phyloP scores from a whole-genome alignment of 2,888 invertebrate genomes.

The Thereva nobilitata region DNA sequence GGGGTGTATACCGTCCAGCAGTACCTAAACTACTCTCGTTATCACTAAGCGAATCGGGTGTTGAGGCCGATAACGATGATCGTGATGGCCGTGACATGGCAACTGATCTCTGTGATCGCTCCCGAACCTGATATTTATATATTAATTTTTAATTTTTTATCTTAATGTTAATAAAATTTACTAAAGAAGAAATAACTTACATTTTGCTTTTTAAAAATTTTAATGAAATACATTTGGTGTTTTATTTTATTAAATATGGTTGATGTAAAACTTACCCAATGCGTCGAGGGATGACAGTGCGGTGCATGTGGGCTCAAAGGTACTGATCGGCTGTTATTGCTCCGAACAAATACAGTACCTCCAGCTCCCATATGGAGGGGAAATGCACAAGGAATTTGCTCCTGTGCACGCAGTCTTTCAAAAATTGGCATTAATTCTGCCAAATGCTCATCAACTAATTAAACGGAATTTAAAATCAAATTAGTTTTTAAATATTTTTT shows the following conservation, averaged over 20 bases:
- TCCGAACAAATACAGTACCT: constrained; percentile 68
- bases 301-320: constrained; percentile 68
- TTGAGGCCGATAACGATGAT: constrained; percentile 81
- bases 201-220: constrained; percentile 2
- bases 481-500: not conserved
- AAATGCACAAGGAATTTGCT: constrained; percentile 89
- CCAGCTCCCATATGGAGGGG: constrained; percentile 81
- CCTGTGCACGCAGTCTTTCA: constrained; percentile 88
- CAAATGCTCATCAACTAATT: constrained; percentile 88
- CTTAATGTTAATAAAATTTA: constrained; percentile 1
- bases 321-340: constrained; percentile 64
- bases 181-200: constrained; percentile 9
- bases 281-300: constrained; percentile 69
- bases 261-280: constrained; percentile 61
- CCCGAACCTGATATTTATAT: constrained; percentile 74
- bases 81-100: constrained; percentile 84
- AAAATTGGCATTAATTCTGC: constrained; percentile 95
- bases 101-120: constrained; percentile 87
- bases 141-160: constrained; percentile 6
- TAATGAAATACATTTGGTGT: constrained; percentile 4
- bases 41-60: constrained; percentile 86
- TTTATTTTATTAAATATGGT: constrained; percentile 10
- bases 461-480: too few relatives aligned
- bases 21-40: constrained; percentile 79
- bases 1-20: constrained; percentile 66